A percentile compares a stretch with the other conserved stretches of the same genome.
phyloP scores from a whole-genome alignment of 2,888 invertebrate genomes.

The Lamproptera curius region DNA sequence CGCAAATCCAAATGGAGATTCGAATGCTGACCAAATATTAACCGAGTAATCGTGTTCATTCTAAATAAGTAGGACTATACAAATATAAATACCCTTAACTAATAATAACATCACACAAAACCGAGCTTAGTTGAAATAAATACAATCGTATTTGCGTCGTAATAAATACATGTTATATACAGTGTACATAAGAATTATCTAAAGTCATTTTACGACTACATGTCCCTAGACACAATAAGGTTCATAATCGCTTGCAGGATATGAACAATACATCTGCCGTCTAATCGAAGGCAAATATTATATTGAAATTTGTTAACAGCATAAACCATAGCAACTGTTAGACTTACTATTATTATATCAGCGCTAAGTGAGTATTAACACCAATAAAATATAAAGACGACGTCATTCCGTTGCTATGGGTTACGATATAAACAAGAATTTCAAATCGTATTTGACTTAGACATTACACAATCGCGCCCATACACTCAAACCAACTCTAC shows the following conservation, averaged over 20 bases:
- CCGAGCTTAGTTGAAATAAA: constrained; percentile 15
- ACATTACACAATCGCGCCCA: constrained; percentile 3
- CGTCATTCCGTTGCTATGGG: no score
- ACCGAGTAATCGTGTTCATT: constrained; percentile 1
- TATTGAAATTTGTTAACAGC: no score
- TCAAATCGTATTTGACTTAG: no score
- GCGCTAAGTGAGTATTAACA: no score
- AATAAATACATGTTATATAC: constrained; percentile 9
- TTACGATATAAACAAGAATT: no score
- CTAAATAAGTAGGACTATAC: constrained; percentile 12
- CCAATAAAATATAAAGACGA: no score
- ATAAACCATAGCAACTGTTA: no score
- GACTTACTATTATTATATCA: no score
- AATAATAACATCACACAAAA: constrained; percentile 19
- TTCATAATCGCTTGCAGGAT: constrained; percentile 2
- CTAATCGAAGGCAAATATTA: neutral
- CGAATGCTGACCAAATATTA: constrained; percentile 12
- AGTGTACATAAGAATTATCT: constrained; percentile 6
- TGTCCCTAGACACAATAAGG: constrained; percentile 5
- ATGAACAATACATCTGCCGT: neutral
- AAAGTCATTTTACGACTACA: neutral
- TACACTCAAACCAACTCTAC: constrained; percentile 17
- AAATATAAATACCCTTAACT: constrained; percentile 16
- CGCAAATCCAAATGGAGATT: constrained; percentile 23
- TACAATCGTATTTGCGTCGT: constrained; percentile 6